A percentile compares a stretch with the other conserved stretches of the same genome.
Conservation (phyloP, 2,113 vertebrate species). For the Peucedramus taeniatus region DNA sequence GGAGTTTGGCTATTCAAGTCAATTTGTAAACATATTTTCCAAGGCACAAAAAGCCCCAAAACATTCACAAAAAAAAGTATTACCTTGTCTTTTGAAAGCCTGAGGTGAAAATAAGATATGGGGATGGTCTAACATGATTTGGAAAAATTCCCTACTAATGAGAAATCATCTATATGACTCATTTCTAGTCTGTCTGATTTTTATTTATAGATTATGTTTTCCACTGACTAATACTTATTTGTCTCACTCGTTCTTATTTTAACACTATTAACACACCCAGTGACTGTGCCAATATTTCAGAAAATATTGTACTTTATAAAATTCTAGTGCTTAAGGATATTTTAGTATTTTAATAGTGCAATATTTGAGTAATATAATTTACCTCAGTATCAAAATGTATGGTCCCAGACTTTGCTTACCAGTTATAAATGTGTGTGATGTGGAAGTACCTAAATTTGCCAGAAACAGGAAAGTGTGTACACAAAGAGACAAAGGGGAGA, state of each 20-base stretch:
- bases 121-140: background rate
- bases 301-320: background rate
- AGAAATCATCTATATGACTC: conserved; percentile 54
- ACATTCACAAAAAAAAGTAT: background rate
- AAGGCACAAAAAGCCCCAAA: background rate
- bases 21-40: background rate
- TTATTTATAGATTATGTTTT: conserved; percentile 47
- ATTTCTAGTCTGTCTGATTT: conserved; percentile 36
- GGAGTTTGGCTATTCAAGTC: background rate
- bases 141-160: conserved; percentile 35
- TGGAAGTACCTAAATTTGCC: background rate
- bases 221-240: conserved; percentile 49
- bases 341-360: background rate
- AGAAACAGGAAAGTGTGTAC: background rate
- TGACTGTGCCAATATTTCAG: conserved; percentile 25
- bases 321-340: background rate
- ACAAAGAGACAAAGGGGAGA: background rate
- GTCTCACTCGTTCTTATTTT: conserved; percentile 36
- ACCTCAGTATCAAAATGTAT: background rate
- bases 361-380: background rate
- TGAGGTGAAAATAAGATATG: background rate
- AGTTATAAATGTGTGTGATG: background rate
- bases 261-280: conserved; percentile 36
- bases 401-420: background rate
- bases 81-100: background rate